A percentile compares a stretch with the other conserved stretches of the same genome.
Evolutionary conservation across 2,113 vertebrate genomes (phyloP).

Genomic region (Cynoglossus semilaevis): DNA sequence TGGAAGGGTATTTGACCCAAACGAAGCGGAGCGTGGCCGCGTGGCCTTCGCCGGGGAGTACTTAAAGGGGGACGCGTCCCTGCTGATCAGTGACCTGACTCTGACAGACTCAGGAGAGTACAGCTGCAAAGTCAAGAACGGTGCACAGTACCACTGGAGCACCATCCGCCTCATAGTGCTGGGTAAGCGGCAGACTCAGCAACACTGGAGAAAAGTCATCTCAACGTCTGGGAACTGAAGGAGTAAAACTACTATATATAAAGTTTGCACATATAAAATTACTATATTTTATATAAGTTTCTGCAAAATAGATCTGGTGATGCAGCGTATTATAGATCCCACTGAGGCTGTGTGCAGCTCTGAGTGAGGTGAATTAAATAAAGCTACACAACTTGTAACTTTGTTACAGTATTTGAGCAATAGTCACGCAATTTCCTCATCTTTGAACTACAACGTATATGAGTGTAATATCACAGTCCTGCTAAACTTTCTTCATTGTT

Average conservation of each 20-base stretch:
- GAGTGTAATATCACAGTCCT: no score
- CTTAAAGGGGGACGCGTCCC: conserved; percentile 85
- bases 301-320: no score
- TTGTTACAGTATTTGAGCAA: no score
- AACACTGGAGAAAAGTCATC: conserved; percentile 1
- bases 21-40: conserved; percentile 78
- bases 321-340: no score
- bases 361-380: no score
- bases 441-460: no score
- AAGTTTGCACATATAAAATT: background rate
- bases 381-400: no score
- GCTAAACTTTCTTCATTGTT: no score
- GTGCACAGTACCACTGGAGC: conserved; percentile 85
- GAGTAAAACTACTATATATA: background rate
- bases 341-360: no score
- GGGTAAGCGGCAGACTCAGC: conserved; percentile 72
- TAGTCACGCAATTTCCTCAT: no score
- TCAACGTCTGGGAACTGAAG: background rate
- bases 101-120: conserved; percentile 87
- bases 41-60: conserved; percentile 87
- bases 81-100: conserved; percentile 85
- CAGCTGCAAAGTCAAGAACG: conserved; percentile 93
- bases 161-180: conserved; percentile 85
- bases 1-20: conserved; percentile 79
- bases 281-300: no score